Evolutionary conservation across 2,888 invertebrate genomes (phyloP), one percentile per base, ranked within the genome.

Genomic region (Cryptops parisi): DNA sequence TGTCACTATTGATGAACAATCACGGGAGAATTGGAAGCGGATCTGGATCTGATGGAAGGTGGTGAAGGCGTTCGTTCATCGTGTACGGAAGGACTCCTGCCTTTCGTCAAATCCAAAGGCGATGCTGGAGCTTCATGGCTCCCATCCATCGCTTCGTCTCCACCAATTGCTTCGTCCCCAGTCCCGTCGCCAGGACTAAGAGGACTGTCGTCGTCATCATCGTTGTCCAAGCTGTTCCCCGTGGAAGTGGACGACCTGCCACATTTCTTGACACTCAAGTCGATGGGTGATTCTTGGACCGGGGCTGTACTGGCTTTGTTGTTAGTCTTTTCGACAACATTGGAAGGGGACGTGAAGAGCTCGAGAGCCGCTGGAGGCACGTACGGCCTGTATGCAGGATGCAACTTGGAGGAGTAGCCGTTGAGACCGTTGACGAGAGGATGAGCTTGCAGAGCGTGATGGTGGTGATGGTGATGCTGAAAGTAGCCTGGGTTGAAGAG

Each of bases 251-350:
- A 9, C n/a, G n/a, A n/a, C n/a, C n/a, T n/a, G 9, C 33, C 33
- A 6, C 9, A 6, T 15, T 33, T 33, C 33, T 33, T 33, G 1
- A 63, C 59, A 21, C 62, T 62, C 44, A 64, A 58, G 55, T 64
- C 64, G 47, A 64, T 64, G 22, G 64, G 64, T 12, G 52, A 58
- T 6, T 64, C 64, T 57, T 64, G 64, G 27, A 63, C 63, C 3
- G 61, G 60, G 25, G 55, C 45, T 47, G 59, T 58, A 21, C 26
- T 44, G 5, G 3, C 22, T 40, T 49, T 49, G 15, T 24, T 21
- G 43, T 12, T 17, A n/a, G n/a, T n/a, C n/a, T n/a, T n/a, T n/a
- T n/a, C n/a, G n/a, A n/a, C n/a, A n/a, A n/a, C n/a, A n/a, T n/a
- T n/a, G n/a, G n/a, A n/a, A n/a, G n/a, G n/a, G n/a, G n/a, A n/a